Evolutionary conservation across 1,140 invertebrate genomes (phyloP), one percentile per base, ranked within the genome.

Genomic region (Asbolus verrucosus): DNA sequence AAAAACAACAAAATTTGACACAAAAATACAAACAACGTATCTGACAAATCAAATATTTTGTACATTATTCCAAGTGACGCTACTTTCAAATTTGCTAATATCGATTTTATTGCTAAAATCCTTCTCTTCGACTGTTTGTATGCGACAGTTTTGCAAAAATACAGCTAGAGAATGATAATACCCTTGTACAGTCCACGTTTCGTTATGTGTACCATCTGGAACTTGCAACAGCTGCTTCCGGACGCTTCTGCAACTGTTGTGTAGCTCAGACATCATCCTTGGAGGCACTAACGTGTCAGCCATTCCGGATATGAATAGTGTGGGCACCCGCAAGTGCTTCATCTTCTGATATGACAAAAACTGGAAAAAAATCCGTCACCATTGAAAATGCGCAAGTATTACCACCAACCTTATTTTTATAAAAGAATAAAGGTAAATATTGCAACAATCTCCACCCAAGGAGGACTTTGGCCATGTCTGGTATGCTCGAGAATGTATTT

Each of bases 401-500:
- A 41, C 15, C 24, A 39, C 31, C 24, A 80, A 93, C 92, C 87
- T 93, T 92, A 83, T 94, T 94, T 84, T 94, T 94, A 81, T 93
- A 92, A 77, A 87, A 89, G 81, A 89, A 86, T 72, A 89, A 81
- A 72, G 93, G 93, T 71, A 94, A 81, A 82, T 89, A 91, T 68
- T 88, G 85, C 33, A 94, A 79, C 76, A 89, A 84, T 80, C 85
- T 88, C 83, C 86, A 89, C 76, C 89, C 87, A 27, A 93, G 83
- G 67, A 93, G 82, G 46, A 91, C 86, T 75, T 86, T 85, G n/a
- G 93, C 94, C 89, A 97, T 96, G 72, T 95, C 94, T 18, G 94
- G 94, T 81, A 98, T 94, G 78, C 92, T 95, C 5, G 94, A 97
- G 78, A 98, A 98, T 33, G 95, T 97, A 80, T 98, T 98, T 83